Percentiles rank a stretch among this genome's conserved stretches.
Conservation (phyloP, 92 coral and sea anemone genomes). For the Heliopora coerulea region DNA sequence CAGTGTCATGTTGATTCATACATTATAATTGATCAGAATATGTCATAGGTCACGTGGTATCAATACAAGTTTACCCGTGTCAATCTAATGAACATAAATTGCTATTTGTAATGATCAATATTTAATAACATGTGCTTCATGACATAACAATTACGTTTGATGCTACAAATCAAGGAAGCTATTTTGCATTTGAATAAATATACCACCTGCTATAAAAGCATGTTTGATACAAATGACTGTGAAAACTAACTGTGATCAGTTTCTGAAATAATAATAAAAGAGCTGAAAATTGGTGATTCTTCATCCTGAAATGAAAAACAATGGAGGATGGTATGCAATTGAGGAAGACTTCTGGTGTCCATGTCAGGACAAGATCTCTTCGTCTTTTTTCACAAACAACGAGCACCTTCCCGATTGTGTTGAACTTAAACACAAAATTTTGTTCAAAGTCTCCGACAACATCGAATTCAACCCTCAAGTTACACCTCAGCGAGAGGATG, state of each 20-base stretch:
- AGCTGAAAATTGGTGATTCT: not conserved
- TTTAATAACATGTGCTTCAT: not conserved
- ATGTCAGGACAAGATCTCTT: not conserved
- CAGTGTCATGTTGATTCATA: too few species aligned
- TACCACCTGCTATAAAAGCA: not conserved
- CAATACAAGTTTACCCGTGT: too few species aligned
- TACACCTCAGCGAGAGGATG: slow-evolving; percentile 5
- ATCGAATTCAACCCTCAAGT: slow-evolving; percentile 19
- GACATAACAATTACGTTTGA: not conserved
- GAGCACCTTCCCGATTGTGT: slow-evolving; percentile 21
- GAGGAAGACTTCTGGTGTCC: slow-evolving; percentile 38
- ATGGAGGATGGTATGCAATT: slow-evolving; percentile 23
- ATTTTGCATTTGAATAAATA: not conserved
- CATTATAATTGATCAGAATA: too few species aligned
- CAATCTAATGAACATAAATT: not conserved
- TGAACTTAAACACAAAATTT: slow-evolving; percentile 10
- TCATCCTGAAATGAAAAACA: not conserved
- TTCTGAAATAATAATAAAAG: not conserved
- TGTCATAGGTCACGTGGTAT: too few species aligned
- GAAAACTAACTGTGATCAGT: not conserved
- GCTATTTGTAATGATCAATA: not conserved
- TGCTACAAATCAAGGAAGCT: not conserved
- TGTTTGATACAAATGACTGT: too few species aligned
- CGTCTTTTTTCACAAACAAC: not conserved
- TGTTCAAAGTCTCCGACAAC: slow-evolving; percentile 12